Percentiles rank a stretch among this genome's conserved stretches.
Conservation (phyloP, 2,888 invertebrate genomes). For the Brachyopa scutellaris region DNA sequence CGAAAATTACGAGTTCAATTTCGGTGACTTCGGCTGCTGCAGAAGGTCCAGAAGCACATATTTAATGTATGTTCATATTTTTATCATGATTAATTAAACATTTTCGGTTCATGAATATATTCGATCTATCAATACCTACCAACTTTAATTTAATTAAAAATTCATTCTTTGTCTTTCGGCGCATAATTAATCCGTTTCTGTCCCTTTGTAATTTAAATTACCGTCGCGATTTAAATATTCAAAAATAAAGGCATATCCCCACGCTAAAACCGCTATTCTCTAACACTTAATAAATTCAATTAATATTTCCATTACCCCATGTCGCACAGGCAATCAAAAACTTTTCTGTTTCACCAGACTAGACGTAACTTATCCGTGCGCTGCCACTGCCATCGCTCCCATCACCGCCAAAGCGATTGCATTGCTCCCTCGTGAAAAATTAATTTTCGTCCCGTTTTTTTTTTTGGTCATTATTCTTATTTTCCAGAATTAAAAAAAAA, state of each 20-base stretch:
- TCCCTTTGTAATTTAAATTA: background rate
- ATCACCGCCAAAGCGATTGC: background rate
- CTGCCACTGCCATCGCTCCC: background rate
- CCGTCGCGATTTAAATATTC: background rate
- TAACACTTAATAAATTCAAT: slow-evolving; percentile 25
- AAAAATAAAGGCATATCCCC: background rate
- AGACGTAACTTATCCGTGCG: background rate
- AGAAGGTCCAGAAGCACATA: too few species aligned
- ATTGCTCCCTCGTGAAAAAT: slow-evolving; percentile 9
- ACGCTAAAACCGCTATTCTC: slow-evolving; percentile 5
- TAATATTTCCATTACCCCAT: slow-evolving; percentile 21
- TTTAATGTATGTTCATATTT: too few species aligned
- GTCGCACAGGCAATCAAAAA: slow-evolving; percentile 13
- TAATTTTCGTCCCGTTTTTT: slow-evolving; percentile 8
- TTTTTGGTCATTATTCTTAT: slow-evolving; percentile 1
- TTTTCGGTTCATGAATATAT: too few species aligned
- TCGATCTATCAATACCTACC: too few species aligned
- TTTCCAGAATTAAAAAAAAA: background rate
- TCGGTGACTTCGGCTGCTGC: too few species aligned
- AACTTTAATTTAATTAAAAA: too few species aligned
- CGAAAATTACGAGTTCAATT: too few species aligned
- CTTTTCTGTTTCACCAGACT: slow-evolving; percentile 4
- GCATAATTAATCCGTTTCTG: too few species aligned
- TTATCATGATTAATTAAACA: too few species aligned
- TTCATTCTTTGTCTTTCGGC: too few species aligned